These are phyloP conservation scores for Brachionus paranguensis DNA, from an alignment of 1,140 invertebrate genomes.

Conservation along the genomic window DNA sequence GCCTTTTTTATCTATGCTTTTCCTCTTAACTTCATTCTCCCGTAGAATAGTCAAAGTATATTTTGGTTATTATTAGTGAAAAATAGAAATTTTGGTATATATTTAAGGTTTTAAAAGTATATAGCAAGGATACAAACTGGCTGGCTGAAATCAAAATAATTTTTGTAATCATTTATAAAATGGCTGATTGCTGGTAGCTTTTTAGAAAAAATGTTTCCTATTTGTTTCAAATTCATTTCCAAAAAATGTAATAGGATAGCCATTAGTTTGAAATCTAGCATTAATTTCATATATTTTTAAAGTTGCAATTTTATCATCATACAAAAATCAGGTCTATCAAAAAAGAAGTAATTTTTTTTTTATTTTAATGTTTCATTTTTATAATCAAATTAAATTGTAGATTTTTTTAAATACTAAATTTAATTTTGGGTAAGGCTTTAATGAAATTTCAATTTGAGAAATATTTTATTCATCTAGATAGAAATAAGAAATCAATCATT, in stretches of 20 bases:
- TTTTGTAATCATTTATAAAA: neutral
- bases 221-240: neutral
- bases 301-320: neutral
- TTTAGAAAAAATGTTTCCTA: neutral
- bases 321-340: neutral
- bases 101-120: too few relatives aligned
- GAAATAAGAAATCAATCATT: too few relatives aligned
- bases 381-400: neutral
- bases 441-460: too few relatives aligned
- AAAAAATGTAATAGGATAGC: neutral
- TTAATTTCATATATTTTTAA: slow-evolving; percentile 25
- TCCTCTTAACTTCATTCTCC: too few relatives aligned
- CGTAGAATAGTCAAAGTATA: too few relatives aligned
- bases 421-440: too few relatives aligned
- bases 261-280: slow-evolving; percentile 34
- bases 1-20: too few relatives aligned
- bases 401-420: too few relatives aligned
- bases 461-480: too few relatives aligned
- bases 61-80: too few relatives aligned
- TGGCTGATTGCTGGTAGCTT: neutral
- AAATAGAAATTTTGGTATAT: too few relatives aligned
- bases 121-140: neutral
- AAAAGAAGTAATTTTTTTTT: neutral
- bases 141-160: neutral
- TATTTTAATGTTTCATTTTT: neutral